phyloP scores from a whole-genome alignment of 2,888 invertebrate species.

The Vesta saturnalis region DNA sequence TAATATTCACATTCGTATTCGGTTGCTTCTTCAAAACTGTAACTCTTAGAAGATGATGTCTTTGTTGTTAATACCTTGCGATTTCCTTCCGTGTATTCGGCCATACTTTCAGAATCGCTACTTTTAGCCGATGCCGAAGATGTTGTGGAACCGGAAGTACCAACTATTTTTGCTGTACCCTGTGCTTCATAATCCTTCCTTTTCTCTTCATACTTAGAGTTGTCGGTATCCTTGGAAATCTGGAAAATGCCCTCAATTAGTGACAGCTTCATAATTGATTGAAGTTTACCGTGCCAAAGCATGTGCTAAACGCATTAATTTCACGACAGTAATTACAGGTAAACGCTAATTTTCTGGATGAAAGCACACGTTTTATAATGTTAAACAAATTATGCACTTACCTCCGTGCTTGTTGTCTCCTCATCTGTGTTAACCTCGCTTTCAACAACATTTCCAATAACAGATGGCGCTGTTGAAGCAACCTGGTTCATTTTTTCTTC shows the following conservation, averaged over 20 bases:
- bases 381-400: conserved; percentile 18
- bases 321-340: conserved; percentile 9
- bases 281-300: conserved; percentile 51
- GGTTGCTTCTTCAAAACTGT: conserved; percentile 59
- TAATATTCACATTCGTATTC: conserved; percentile 54
- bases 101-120: conserved; percentile 52
- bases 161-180: conserved; percentile 56
- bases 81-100: conserved; percentile 53
- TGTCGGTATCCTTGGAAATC: conserved; percentile 57
- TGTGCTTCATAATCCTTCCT: conserved; percentile 58
- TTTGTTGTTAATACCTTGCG: conserved; percentile 57
- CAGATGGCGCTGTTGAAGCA: conserved; percentile 22
- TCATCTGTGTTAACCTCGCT: conserved; percentile 55
- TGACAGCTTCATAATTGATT: conserved; percentile 49
- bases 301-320: conserved; percentile 48
- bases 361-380: conserved; percentile 3
- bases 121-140: conserved; percentile 55
- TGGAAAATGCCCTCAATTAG: conserved; percentile 44
- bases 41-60: conserved; percentile 58
- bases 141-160: conserved; percentile 53
- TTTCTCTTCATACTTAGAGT: conserved; percentile 57
- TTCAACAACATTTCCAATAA: conserved; percentile 30
- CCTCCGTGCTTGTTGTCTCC: conserved; percentile 58
- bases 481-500: conserved; percentile 31
- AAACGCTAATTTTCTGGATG: conserved; percentile 18